Evolutionary conservation across 1,140 invertebrate genomes (phyloP), one percentile per base, ranked within the genome.

Genomic region (Agraylea sexmaculata): DNA sequence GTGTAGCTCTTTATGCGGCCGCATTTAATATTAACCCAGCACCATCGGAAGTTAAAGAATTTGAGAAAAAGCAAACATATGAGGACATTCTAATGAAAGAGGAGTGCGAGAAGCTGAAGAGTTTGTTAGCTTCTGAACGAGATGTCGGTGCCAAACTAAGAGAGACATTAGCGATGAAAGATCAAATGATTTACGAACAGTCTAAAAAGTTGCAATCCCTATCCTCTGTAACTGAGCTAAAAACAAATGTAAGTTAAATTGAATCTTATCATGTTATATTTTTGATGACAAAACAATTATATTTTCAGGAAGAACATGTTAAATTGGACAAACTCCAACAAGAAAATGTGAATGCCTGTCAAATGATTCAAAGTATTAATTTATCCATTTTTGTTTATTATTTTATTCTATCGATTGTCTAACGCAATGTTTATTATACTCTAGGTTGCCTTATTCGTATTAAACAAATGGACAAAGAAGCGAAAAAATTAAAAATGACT

Each of bases 291-390:
- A n/a, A n/a, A n/a, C n/a, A n/a, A n/a, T n/a, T n/a, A n/a, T n/a
- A 56, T 31, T 43, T 69, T 10, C 56, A 60, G 13, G 34, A 47
- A 3, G 60, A 71, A 35, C 45, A 64, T 2, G 54, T 64, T 12
- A 43, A 54, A 27, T 59, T 61, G 16, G 65, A 74, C 33, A 69
- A 64, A 49, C 54, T 73, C 30, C 62, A 70, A 2, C 55, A 60
- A 12, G 78, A 83, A 53, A 73, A 78, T 33, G 59, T 67, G 8
- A 75, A 80, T 52, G 74, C 79, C 0, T 73, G 78, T 53, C 59
- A 64, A 53, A 64, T 65, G 60, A 65, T 68, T 30, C 62, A 66
- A 50, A 58, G 54, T 45, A 63, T 53, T 36, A 57, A 35, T 35
- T 34, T 34, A 32, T 13, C 6, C 6, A 13, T 32, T 32, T 7